Conservation (phyloP, 2,888 invertebrate species). For the Tortrix viridana region DNA sequence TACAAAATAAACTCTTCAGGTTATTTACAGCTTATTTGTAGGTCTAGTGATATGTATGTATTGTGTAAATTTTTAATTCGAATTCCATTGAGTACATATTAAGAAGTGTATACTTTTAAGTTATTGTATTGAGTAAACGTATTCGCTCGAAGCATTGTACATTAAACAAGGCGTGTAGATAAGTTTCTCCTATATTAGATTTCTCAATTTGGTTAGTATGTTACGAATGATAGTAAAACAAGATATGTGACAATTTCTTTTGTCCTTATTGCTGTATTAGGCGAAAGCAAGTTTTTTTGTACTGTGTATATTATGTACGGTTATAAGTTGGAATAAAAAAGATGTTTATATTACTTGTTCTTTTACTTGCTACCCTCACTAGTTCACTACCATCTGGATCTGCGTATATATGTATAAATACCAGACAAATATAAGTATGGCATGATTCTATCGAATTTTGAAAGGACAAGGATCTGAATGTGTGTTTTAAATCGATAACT, state of each 20-base stretch:
- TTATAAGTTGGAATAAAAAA: constrained; percentile 87
- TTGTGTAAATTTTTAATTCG: constrained; percentile 83
- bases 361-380: constrained; percentile 54
- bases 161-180: constrained; percentile 82
- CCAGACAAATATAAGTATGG: too few relatives aligned
- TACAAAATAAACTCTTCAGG: constrained; percentile 81
- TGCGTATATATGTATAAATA: too few relatives aligned
- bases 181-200: constrained; percentile 82
- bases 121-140: constrained; percentile 80
- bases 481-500: too few relatives aligned
- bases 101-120: constrained; percentile 82
- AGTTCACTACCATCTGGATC: not conserved
- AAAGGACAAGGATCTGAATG: too few relatives aligned
- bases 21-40: constrained; percentile 81
- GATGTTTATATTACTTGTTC: constrained; percentile 80
- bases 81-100: constrained; percentile 84
- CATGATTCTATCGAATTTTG: too few relatives aligned
- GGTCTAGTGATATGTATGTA: constrained; percentile 82
- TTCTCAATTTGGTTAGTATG: constrained; percentile 81
- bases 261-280: constrained; percentile 82
- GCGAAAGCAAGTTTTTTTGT: constrained; percentile 89
- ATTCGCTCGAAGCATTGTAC: constrained; percentile 84
- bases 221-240: constrained; percentile 74
- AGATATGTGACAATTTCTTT: constrained; percentile 81
- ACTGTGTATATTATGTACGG: constrained; percentile 93